Evolutionary conservation across 1,140 invertebrate species (phyloP), one percentile per base, ranked within the genome.

Genomic region (Arion vulgaris): DNA sequence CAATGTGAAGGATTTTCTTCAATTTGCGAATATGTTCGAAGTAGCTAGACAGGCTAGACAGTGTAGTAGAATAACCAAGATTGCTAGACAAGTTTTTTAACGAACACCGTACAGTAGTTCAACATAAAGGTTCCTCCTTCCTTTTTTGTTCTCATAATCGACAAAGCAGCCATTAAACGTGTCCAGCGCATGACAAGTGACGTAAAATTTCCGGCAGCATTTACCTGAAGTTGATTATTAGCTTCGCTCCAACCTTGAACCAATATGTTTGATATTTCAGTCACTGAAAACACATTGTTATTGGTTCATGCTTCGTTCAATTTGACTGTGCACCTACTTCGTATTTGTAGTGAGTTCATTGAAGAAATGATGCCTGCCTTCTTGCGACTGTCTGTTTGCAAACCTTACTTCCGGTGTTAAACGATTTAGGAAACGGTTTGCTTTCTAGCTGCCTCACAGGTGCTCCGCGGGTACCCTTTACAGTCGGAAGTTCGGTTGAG

Each of bases 131-230:
- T n/a, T n/a, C n/a, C n/a, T n/a, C n/a, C n/a, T n/a, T n/a, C n/a
- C n/a, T n/a, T n/a, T n/a, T n/a, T n/a, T n/a, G n/a, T n/a, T n/a
- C n/a, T n/a, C n/a, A n/a, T n/a, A n/a, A n/a, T n/a, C 26, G 51
- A 23, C 26, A 23, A 17, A 66, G 62, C 62, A 32, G 32, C n/a
- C 62, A 66, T 66, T 66, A 45, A 75, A 75, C 73, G 41, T 51
- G 73, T 28, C 9, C 7, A 34, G 41, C 73, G 73, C 73, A 75
- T 53, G 73, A 32, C 38, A 9, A 34, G 45, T 53, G 73, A 75
- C 73, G 45, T 75, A 73, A 71, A 75, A 13, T 75, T 75, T 75
- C 73, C 73, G 73, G 73, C 51, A 75, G 53, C 73, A 51, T 49
- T 32, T 75, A 28, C 73, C 51, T 53, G 51, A 75, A 19, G 38